Conservation (phyloP, 2,113 vertebrate genomes). For the Perca schrenkii region DNA sequence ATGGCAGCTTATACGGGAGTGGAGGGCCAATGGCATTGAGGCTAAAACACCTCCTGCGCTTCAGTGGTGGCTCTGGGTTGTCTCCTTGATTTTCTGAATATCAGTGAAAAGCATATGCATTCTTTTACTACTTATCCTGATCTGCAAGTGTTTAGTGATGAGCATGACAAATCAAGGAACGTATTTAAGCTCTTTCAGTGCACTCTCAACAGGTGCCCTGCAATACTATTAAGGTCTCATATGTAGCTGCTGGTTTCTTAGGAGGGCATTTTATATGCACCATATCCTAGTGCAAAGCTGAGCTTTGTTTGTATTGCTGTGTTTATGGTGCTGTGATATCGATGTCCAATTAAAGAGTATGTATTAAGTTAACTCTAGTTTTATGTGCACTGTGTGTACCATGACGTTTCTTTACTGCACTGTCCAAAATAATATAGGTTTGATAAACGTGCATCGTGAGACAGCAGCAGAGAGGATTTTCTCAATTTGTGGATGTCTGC, state of each 20-base stretch:
- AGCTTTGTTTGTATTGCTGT: neutral
- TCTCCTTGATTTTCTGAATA: constrained; percentile 92
- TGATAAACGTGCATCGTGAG: neutral
- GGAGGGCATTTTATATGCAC: neutral
- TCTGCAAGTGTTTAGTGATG: constrained; percentile 57
- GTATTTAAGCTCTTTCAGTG: constrained; percentile 26
- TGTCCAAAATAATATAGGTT: neutral
- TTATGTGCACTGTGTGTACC: neutral
- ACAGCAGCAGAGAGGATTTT: constrained; percentile 18
- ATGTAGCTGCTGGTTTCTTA: neutral
- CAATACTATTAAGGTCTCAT: neutral
- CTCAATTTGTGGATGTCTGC: constrained; percentile 64
- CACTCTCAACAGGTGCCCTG: constrained; percentile 50
- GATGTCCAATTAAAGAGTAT: neutral
- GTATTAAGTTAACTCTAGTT: too few species aligned
- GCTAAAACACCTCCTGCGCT: constrained; percentile 88
- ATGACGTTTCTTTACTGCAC: neutral
- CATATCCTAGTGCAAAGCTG: neutral
- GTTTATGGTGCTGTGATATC: neutral
- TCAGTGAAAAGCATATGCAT: constrained; percentile 85
- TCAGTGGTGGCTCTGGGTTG: constrained; percentile 83
- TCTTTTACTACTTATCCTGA: constrained; percentile 62
- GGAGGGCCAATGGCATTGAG: constrained; percentile 83
- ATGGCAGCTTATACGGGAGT: constrained; percentile 85
- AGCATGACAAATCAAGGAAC: constrained; percentile 58